phyloP scores from a whole-genome alignment of 2,113 vertebrate genomes.

The Pampusana beccarii region DNA sequence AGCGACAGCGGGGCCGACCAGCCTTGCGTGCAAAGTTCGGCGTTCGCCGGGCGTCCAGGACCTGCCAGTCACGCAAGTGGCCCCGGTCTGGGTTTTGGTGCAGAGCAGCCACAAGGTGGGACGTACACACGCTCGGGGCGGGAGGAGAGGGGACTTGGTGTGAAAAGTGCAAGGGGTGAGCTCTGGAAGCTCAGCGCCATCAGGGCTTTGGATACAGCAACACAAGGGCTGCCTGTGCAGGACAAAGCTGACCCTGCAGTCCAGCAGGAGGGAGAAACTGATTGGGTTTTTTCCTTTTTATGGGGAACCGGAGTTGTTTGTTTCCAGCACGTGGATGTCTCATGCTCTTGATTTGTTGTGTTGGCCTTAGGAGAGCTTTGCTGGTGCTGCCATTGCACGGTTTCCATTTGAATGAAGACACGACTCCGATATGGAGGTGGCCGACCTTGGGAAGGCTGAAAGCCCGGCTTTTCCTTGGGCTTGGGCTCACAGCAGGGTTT shows the following conservation, averaged over 20 bases:
- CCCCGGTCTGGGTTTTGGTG: not conserved
- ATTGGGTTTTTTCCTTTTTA: not conserved
- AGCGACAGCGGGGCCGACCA: not conserved
- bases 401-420: not conserved
- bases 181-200: not conserved
- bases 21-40: accelerated
- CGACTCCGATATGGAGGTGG: not conserved
- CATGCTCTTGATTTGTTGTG: not conserved
- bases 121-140: accelerated
- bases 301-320: not conserved
- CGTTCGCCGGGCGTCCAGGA: not conserved
- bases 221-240: not conserved
- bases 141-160: not conserved
- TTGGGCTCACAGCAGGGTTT: not conserved
- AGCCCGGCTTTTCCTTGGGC: not conserved
- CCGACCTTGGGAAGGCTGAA: not conserved
- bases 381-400: not conserved
- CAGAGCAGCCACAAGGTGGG: not conserved
- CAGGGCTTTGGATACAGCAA: not conserved
- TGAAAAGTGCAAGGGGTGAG: not conserved
- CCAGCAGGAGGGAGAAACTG: not conserved
- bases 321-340: not conserved
- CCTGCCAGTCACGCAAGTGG: accelerated
- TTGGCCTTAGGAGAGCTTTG: not conserved
- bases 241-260: not conserved